Percentiles rank a stretch among this genome's conserved stretches.
Evolutionary conservation across 2,113 vertebrate species (phyloP).

Genomic region (Cyanoramphus novaezelandiae): DNA sequence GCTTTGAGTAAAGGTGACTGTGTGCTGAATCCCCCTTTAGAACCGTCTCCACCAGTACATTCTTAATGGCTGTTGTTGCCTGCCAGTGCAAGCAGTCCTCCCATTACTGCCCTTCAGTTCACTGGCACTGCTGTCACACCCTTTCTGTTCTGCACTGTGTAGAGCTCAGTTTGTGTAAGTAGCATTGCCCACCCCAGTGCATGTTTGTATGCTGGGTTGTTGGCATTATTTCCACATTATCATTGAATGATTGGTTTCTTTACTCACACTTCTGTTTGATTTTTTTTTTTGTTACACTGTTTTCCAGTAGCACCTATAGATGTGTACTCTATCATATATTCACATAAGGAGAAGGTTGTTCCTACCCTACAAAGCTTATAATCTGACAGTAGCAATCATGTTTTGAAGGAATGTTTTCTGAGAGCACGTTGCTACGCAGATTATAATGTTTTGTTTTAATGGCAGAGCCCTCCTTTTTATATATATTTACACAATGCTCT

Average conservation of each 20-base stretch:
- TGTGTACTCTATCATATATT: not conserved
- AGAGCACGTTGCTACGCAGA: not conserved
- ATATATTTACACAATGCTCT: not conserved
- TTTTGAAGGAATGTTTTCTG: not conserved
- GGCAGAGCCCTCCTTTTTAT: not conserved
- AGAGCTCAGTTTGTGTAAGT: not conserved
- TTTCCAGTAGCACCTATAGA: not conserved
- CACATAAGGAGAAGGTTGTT: not conserved
- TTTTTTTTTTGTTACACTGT: not conserved
- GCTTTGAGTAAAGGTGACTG: not conserved
- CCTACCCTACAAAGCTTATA: not conserved
- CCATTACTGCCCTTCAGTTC: accelerated
- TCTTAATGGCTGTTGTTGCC: not conserved
- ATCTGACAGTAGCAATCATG: not conserved
- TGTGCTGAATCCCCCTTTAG: not conserved
- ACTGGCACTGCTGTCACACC: not conserved
- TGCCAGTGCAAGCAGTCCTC: not conserved
- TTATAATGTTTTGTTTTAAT: not conserved
- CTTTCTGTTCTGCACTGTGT: not conserved
- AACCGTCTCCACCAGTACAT: accelerated
- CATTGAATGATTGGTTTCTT: not conserved
- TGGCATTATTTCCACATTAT: not conserved
- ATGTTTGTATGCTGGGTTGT: not conserved
- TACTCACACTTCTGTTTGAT: not conserved
- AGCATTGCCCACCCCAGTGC: not conserved